A percentile compares a stretch with the other conserved stretches of the same genome.
These are phyloP conservation scores for Scyliorhinus canicula DNA, from an alignment of 2,797 vertebrate species.

Conservation along the genomic window DNA sequence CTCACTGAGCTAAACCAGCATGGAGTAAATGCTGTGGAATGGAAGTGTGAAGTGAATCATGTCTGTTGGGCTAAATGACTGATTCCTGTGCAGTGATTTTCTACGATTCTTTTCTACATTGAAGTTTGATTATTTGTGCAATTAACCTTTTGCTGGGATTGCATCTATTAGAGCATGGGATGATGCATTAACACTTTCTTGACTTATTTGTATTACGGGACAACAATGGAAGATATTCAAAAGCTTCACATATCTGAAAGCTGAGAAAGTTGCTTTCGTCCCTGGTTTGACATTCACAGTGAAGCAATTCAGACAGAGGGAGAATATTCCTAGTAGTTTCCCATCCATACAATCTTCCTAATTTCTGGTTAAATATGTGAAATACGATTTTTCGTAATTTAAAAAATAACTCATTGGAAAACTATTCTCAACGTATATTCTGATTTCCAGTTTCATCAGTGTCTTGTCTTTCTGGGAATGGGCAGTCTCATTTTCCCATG, in stretches of 20 bases:
- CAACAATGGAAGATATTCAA: not conserved
- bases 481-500: not conserved
- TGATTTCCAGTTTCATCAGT: not conserved
- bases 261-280: not conserved
- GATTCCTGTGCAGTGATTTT: no score
- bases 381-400: not conserved
- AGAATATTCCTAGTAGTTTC: not conserved
- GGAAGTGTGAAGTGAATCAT: no score
- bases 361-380: not conserved
- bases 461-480: not conserved
- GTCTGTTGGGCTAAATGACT: no score
- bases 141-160: no score
- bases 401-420: not conserved
- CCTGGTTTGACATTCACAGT: not conserved
- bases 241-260: not conserved
- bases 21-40: no score
- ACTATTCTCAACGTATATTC: not conserved
- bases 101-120: no score
- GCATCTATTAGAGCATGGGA: no score
- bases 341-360: not conserved
- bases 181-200: not conserved
- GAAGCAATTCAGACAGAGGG: not conserved
- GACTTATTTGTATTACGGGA: not conserved
- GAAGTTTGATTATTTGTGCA: no score
- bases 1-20: no score